Evolutionary conservation across 2,113 vertebrate species (phyloP), one percentile per base, ranked within the genome.

Genomic region (Echinops telfairi): DNA sequence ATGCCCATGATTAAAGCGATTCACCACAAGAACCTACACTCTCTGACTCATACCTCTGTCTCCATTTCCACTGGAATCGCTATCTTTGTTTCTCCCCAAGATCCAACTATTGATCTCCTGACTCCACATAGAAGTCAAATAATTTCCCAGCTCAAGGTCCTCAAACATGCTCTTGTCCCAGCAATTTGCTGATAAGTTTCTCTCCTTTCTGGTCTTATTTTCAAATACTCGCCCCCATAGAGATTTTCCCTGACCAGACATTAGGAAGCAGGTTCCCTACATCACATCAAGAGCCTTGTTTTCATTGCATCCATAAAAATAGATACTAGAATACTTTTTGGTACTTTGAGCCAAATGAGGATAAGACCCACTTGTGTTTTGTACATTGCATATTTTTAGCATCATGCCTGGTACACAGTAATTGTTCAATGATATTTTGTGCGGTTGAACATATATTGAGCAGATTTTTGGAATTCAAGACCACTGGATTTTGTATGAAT

Each of bases 1-100:
- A 84, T 81, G 80, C 58, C 17, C 2, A 9, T 75, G 38, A 40
- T 78, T 85, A 77, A 91, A 95, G 80, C 27, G 43, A 10, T 8
- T 64, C 17, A 38, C 23, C 29, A 81, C 20, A 79, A 40, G 19
- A 3, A 73, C 25, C 6, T 60, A 5, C 43, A 47, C 19, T 9
- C 29, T 47, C 29, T 73, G 31, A 15, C 11, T 66, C 3, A 6
- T 29, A 38, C 27, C 5, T 78, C 10, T 66, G 10, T 83, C 27
- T 82, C 17, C 57, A 68, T 58, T 68, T 84, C 68, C 70, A 60
- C 66, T 47, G 70, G 29, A 76, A 70, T 68, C 66, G 6, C 83
- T 91, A 23, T 78, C 38, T 31, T 40, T 6, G 60, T 77, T 94
- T 92, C 47, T 92, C 47, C 81, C 22, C 16, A 88, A 75, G 10